phyloP scores from a whole-genome alignment of 2,797 vertebrate species.

The Argyrosomus regius region DNA sequence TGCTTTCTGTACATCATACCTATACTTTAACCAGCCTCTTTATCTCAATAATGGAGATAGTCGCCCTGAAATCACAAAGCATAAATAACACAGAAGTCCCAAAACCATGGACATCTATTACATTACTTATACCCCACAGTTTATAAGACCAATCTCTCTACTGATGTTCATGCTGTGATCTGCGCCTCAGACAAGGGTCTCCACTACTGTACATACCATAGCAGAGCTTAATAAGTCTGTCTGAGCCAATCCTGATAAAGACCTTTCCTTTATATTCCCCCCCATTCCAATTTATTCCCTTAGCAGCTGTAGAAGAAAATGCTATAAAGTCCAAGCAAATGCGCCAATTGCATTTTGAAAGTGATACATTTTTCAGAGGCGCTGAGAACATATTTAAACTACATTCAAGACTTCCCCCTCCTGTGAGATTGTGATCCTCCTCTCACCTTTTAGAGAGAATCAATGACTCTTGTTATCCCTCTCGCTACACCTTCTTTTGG shows the following conservation, averaged over 20 bases:
- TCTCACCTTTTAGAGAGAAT: slow-evolving; percentile 87
- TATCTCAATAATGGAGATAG: slow-evolving; percentile 81
- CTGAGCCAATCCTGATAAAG: slow-evolving; percentile 85
- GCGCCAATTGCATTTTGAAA: slow-evolving; percentile 83
- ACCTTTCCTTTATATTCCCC: slow-evolving; percentile 67
- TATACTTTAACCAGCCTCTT: slow-evolving; percentile 70
- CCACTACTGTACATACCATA: slow-evolving; percentile 71
- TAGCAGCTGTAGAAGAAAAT: slow-evolving; percentile 67
- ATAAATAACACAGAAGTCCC: slow-evolving; percentile 75
- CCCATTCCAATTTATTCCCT: slow-evolving; percentile 74
- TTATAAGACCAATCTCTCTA: slow-evolving; percentile 74
- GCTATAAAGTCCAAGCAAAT: slow-evolving; percentile 83
- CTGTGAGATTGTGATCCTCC: slow-evolving; percentile 85
- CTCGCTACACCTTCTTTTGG: slow-evolving; percentile 69
- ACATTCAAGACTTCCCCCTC: slow-evolving; percentile 74
- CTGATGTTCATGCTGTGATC: slow-evolving; percentile 75
- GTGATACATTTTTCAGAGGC: slow-evolving; percentile 87
- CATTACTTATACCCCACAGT: slow-evolving; percentile 75
- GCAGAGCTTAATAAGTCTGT: slow-evolving; percentile 84
- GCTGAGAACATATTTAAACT: slow-evolving; percentile 86
- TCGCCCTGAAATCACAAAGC: slow-evolving; percentile 65
- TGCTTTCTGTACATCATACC: slow-evolving; percentile 36
- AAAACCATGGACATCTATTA: slow-evolving; percentile 72
- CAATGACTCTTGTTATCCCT: slow-evolving; percentile 86
- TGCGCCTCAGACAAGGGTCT: slow-evolving; percentile 74